Conservation (phyloP, 2,113 vertebrate genomes). For the Oreotrochilus melanogaster region DNA sequence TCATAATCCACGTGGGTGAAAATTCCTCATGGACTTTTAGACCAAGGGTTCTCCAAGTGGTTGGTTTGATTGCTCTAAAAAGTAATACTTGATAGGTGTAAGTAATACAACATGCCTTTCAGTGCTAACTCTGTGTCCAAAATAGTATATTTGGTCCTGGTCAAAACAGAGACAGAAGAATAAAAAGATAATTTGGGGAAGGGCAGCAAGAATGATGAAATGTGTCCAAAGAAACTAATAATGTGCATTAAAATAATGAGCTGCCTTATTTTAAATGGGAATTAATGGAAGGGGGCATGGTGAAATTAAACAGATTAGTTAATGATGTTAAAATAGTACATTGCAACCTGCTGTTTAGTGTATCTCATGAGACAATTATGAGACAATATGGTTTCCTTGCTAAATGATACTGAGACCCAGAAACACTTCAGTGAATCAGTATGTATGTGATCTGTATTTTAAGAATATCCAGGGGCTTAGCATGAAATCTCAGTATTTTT, state of each 20-base stretch:
- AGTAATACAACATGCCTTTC: neutral
- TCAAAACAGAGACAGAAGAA: neutral
- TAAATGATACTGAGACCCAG: neutral
- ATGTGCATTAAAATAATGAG: neutral
- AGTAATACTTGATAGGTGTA: neutral
- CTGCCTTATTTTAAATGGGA: neutral
- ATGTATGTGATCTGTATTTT: neutral
- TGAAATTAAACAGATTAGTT: neutral
- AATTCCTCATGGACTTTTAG: neutral
- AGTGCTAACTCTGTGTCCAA: neutral
- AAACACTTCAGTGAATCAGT: neutral
- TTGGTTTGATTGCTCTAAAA: neutral
- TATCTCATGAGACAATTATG: neutral
- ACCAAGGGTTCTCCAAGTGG: neutral
- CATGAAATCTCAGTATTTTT: neutral
- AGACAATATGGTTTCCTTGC: rapidly evolving
- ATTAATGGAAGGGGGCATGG: neutral
- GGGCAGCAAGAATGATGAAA: neutral
- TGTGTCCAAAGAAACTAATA: neutral
- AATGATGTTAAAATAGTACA: neutral
- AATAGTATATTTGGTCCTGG: neutral
- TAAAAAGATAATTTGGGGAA: neutral
- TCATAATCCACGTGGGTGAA: neutral
- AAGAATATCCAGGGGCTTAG: neutral
- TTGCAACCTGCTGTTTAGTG: rapidly evolving